These are phyloP conservation scores for Salmo trutta DNA, from an alignment of 2,797 vertebrate species.

Conservation along the genomic window DNA sequence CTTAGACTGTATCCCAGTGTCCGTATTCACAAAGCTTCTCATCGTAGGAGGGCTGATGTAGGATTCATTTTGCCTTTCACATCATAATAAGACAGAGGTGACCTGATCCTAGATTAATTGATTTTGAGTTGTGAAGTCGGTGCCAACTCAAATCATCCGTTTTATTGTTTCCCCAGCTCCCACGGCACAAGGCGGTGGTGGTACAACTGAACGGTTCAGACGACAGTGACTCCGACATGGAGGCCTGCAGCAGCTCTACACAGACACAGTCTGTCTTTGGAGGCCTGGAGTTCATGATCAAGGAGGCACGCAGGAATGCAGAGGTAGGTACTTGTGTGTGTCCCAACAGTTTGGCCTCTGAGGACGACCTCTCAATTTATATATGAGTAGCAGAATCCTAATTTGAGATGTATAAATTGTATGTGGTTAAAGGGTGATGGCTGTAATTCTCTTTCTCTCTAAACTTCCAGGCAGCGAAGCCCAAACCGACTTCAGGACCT, in stretches of 20 bases:
- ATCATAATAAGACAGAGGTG: neutral
- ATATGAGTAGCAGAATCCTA: neutral
- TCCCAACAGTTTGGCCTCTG: neutral
- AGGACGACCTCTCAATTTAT: neutral
- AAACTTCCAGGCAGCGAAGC: conserved; percentile 85
- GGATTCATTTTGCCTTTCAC: neutral
- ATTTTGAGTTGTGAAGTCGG: neutral
- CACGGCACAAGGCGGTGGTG: conserved; percentile 94
- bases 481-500: conserved; percentile 81
- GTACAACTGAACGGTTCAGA: conserved; percentile 92
- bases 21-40: neutral
- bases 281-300: conserved; percentile 97
- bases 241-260: conserved; percentile 76
- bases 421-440: too few relatives aligned
- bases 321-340: conserved; percentile 80
- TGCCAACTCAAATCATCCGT: neutral
- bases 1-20: neutral
- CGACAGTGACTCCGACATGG: conserved; percentile 90
- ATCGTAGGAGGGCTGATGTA: neutral
- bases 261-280: conserved; percentile 82
- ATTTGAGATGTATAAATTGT: neutral
- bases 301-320: conserved; percentile 92
- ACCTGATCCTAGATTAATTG: neutral
- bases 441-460: neutral
- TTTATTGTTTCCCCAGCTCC: conserved; percentile 77